Base-by-base conservation (phyloP, 2,888 invertebrate genomes). In the Eledona agricola region DNA sequence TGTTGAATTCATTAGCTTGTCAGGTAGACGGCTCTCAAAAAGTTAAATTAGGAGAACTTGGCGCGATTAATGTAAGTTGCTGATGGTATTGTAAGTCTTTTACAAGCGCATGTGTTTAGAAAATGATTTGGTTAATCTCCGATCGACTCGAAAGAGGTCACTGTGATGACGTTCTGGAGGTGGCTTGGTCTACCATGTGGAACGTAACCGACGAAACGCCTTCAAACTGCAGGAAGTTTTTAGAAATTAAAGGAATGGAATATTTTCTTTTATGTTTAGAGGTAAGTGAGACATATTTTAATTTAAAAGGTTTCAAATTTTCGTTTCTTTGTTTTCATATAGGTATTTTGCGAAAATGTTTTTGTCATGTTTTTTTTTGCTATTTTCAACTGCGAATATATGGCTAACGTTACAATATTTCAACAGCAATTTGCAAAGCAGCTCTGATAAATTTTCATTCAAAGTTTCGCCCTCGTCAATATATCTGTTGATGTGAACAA, bases 181-280 rank as follows among this genome's bases (percentile, higher is more conserved):
- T 96, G 7, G 94, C 96, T 2, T 98, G 98, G 98, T 96, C 96
- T 50, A 95, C 96, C n/a, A 91, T 98, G 90, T 98, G 97, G 97
- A 98, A 97, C 78, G 91, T 93, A 61, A 90, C 92, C 17, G 97
- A 98, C 75, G 97, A 98, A 79, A 97, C 96, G 5, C 92, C 96
- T 26, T 83, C 88, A 64, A 98, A 98, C 80, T 97, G 97, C 79
- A 83, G 87, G 74, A 82, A 90, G 67, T 98, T 98, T 79, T 81
- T 98, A 50, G 86, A 90, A 63, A 87, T 87, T 55, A 82, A 86
- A 25, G 98, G 98, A 60, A 92, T 98, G 91, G 86, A 87, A 62
- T 86, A 88, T 64, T 98, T 98, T 77, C 81, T 93, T 6, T 84
- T 85, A 59, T 98, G 97, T 76, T 84, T 96, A 47, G 83, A 86